Evolutionary conservation across 1,140 invertebrate genomes (phyloP).

Genomic region (Phymorhynchus buccinoides): DNA sequence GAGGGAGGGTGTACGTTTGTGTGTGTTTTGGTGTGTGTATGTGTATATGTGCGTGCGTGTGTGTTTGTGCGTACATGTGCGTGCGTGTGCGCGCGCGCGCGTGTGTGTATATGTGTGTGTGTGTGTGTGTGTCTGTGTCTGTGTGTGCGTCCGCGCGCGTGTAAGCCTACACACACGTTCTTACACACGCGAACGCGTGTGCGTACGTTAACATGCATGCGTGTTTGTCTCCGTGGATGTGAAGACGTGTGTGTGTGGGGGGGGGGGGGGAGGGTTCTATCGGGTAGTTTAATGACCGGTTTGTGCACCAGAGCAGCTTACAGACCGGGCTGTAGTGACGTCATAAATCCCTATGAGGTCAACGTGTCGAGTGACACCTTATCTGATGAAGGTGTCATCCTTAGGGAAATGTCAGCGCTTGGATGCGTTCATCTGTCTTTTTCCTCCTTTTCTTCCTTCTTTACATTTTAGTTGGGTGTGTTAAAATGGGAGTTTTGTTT

Average conservation of each 20-base stretch:
- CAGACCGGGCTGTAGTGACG: slow-evolving; percentile 8
- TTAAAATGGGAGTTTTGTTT: too few relatives aligned
- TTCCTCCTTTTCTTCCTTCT: not conserved
- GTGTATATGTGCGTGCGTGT: not conserved
- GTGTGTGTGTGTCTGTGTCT: not conserved
- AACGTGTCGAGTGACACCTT: not conserved
- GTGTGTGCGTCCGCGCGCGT: too few relatives aligned
- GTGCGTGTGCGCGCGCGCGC: not conserved
- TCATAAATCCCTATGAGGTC: slow-evolving; percentile 19
- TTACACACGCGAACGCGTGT: too few relatives aligned
- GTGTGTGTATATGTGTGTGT: not conserved
- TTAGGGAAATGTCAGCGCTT: slow-evolving; percentile 57
- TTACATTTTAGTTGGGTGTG: not conserved
- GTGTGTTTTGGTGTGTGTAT: not conserved
- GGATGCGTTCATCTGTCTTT: slow-evolving; percentile 51
- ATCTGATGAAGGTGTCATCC: slow-evolving; percentile 39
- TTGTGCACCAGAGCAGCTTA: slow-evolving; percentile 21
- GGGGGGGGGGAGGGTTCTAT: too few relatives aligned
- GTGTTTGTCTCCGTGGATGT: too few relatives aligned
- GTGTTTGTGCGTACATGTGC: not conserved
- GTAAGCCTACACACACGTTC: too few relatives aligned
- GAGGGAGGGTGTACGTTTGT: not conserved
- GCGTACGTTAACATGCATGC: too few relatives aligned
- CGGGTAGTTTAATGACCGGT: too few relatives aligned
- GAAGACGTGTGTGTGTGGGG: too few relatives aligned